Evolutionary conservation across 2,888 invertebrate species (phyloP).

Genomic region (Sepioteuthis lessoniana): DNA sequence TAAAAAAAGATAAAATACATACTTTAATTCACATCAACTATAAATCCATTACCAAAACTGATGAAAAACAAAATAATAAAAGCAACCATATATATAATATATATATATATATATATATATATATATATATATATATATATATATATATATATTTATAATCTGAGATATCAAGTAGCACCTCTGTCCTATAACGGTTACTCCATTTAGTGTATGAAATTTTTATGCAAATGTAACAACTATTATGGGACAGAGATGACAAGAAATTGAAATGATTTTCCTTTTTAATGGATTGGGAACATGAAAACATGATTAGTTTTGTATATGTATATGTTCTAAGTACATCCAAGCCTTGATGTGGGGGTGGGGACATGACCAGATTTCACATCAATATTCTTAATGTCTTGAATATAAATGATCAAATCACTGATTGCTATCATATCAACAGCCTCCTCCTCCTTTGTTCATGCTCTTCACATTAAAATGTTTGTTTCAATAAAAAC

Average conservation of each 20-base stretch:
- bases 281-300: constrained; percentile 33
- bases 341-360: background rate
- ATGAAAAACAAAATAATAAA: background rate
- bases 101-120: background rate
- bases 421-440: background rate
- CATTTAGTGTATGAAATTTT: no score
- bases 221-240: no score
- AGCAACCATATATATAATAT: background rate
- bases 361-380: background rate
- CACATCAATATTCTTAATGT: background rate
- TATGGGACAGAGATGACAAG: no score
- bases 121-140: background rate
- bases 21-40: constrained; percentile 21
- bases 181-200: no score
- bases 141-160: background rate
- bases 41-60: constrained; percentile 20
- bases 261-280: background rate
- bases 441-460: background rate
- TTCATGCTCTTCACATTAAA: background rate
- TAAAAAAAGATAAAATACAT: background rate
- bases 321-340: constrained; percentile 4
- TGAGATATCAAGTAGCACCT: background rate
- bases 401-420: constrained; percentile 9
- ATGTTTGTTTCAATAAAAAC: background rate
- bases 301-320: background rate